Base-by-base conservation (phyloP, 2,888 invertebrate genomes). In the Cerceris rybyensis region DNA sequence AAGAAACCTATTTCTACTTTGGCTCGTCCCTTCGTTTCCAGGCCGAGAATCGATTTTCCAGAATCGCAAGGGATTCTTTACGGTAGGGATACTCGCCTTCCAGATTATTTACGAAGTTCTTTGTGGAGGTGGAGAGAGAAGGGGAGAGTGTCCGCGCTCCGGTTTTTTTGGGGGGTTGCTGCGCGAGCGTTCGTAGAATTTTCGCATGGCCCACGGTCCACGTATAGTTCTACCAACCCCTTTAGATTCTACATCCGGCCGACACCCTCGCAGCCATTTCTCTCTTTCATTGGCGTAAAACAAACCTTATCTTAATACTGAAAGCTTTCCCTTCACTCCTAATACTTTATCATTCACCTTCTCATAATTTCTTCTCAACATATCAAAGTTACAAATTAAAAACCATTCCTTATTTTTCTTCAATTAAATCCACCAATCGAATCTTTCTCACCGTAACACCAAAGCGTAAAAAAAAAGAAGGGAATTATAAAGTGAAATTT, bases 191-290 rank as follows among this genome's bases (percentile, higher is more conserved):
- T 54, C 66, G 78, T 70, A 77, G 81, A 87, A 84, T 86, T 87
- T 87, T 83, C 86, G 86, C 82, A 80, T 77, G 82, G 67, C 49
- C 73, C 77, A 75, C 69, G 77, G 69, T 82, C 73, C 72, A 73
- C 77, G 64, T 73, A 68, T 58, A 54, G 69, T 61, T 78, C 67
- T 60, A 70, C 70, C 86, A 88, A 89, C 88, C 88, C 87, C 86
- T 89, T 89, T 86, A 80, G 85, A 84, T 87, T 86, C 80, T 75
- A 80, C 89, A 82, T 88, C 85, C 86, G 81, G 76, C 82, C 83
- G 81, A 85, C 88, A 86, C 83, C 84, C 88, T 84, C 83, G 77
- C 81, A 75, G 79, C 86, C 83, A 86, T 87, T 88, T 86, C 82
- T 90, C 85, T 76, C 78, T 69, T 65, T 70, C 89, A 89, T 75